Base-by-base conservation (phyloP, 2,888 invertebrate species). In the Epirrhoe alternata region DNA sequence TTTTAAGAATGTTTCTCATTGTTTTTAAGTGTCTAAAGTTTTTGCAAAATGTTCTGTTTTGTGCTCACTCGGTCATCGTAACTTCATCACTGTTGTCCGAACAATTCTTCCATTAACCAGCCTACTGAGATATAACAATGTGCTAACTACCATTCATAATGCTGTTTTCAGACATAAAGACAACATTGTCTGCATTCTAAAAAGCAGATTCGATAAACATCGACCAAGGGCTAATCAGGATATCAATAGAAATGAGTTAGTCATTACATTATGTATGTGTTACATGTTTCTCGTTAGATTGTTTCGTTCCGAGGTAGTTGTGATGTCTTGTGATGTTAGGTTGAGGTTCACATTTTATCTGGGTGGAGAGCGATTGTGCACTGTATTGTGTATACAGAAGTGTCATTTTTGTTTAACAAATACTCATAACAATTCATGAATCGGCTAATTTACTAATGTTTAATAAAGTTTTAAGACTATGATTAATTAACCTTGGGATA, bases 91-190 rank as follows among this genome's bases (percentile, higher is more conserved):
- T n/a, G 60, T 38, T 63, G 53, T 65, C 52, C 6, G 33, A 62
- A 56, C 60, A 42, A 61, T 53, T 64, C 55, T 51, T 42, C 53
- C 56, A 61, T 49, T 54, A 64, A 61, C 38, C 57, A 58, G 62
- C 65, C 53, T 53, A 58, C 49, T 59, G 61, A 65, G 61, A 62
- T 63, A 64, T 82, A 83, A 82, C 76, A 76, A 71, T 77, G 77
- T 82, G 79, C 82, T 85, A 83, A 86, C 79, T 64, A 61, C 68
- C 71, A 74, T 69, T 64, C 64, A 69, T 76, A 73, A 77, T 76
- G 70, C 77, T 80, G 70, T 77, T 82, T 84, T 79, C 81, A 81
- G 80, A 80, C 33, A 5, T 55, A 76, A 71, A 74, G 61, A 61
- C 73, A 77, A 74, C 75, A 64, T 76, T 72, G 79, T 81, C 72